Conservation (phyloP, 1,140 invertebrate species). For the Drosophila asahinai region DNA sequence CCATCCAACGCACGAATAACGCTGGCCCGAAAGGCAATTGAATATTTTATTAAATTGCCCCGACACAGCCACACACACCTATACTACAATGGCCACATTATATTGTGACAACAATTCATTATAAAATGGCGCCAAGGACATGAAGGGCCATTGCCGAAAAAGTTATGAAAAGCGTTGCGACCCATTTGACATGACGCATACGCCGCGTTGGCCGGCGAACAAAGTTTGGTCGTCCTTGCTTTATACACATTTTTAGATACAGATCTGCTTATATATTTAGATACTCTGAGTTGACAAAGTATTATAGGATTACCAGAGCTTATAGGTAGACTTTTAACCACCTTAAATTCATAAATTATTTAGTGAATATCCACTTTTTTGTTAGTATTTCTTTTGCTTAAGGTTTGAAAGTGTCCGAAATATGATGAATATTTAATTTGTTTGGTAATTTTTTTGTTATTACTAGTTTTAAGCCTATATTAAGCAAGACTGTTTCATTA, state of each 20-base stretch:
- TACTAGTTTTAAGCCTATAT: too few species aligned
- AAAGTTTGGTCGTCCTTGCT: slow-evolving; percentile 21
- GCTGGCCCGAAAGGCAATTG: slow-evolving; percentile 64
- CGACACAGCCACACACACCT: slow-evolving; percentile 28
- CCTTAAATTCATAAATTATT: neutral
- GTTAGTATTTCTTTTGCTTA: neutral
- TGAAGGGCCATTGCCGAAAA: slow-evolving; percentile 52
- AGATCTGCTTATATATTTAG: slow-evolving; percentile 18
- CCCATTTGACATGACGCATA: slow-evolving; percentile 73
- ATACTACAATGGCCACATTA: slow-evolving; percentile 60
- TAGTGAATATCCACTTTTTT: neutral
- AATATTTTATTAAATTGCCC: slow-evolving; percentile 82
- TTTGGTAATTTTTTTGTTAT: too few species aligned
- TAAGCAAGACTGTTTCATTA: too few species aligned
- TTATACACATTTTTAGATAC: slow-evolving; percentile 17
- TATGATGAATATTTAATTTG: neutral
- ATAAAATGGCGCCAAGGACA: slow-evolving; percentile 69
- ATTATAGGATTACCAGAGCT: slow-evolving; percentile 18
- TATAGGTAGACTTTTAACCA: neutral
- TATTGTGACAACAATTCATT: slow-evolving; percentile 81
- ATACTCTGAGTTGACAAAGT: slow-evolving; percentile 23
- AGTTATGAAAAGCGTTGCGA: slow-evolving; percentile 70
- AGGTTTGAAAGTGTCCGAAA: neutral
- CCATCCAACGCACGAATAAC: slow-evolving; percentile 2
- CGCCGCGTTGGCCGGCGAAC: slow-evolving; percentile 54